Evolutionary conservation across 2,888 invertebrate genomes (phyloP).

Genomic region (Chironomus tentans): DNA sequence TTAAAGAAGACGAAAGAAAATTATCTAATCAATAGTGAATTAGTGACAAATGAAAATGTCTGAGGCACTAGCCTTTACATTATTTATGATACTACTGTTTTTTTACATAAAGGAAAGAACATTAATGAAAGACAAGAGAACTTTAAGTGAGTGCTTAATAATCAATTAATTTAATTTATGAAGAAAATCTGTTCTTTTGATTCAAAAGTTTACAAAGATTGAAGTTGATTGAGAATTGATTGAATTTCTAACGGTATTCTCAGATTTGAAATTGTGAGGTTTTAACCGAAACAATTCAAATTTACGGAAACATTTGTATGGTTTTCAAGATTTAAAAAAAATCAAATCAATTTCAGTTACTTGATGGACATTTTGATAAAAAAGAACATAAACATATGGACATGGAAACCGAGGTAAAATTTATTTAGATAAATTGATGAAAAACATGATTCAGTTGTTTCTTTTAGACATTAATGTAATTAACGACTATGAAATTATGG

Average conservation of each 20-base stretch:
- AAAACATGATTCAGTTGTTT: neutral
- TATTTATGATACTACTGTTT: too few relatives aligned
- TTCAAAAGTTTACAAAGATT: too few relatives aligned
- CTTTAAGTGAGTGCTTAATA: neutral
- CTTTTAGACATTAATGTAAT: neutral
- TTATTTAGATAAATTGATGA: too few relatives aligned
- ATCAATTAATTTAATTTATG: too few relatives aligned
- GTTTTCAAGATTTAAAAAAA: neutral
- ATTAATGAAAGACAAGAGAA: neutral
- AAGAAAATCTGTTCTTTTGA: too few relatives aligned
- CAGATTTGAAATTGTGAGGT: neutral
- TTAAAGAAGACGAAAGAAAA: neutral
- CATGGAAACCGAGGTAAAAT: too few relatives aligned
- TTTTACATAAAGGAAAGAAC: neutral
- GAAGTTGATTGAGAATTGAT: too few relatives aligned
- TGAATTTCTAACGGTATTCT: neutral
- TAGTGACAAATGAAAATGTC: neutral
- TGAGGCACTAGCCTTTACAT: too few relatives aligned
- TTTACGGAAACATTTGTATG: neutral
- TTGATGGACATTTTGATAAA: too few relatives aligned
- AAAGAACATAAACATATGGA: too few relatives aligned
- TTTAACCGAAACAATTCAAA: neutral
- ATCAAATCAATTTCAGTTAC: too few relatives aligned
- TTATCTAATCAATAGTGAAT: constrained; percentile 5
- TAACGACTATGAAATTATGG: neutral